Conservation (phyloP, 2,113 vertebrate species). For the Podarcis muralis region DNA sequence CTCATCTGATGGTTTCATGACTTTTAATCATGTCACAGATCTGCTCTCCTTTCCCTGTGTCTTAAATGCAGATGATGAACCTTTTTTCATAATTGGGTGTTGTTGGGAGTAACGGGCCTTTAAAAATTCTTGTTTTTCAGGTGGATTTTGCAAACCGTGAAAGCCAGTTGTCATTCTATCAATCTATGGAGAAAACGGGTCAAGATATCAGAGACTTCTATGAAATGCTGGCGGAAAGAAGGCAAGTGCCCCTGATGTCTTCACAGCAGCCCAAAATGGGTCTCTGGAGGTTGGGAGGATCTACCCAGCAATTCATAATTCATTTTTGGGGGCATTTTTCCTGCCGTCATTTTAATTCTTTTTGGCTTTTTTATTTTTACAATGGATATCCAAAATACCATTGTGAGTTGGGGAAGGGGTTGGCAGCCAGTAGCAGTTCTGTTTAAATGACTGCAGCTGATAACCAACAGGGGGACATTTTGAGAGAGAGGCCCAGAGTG, state of each 20-base stretch:
- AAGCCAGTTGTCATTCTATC: conserved; percentile 97
- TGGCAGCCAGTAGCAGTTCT: too few species aligned
- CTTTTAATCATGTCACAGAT: not conserved
- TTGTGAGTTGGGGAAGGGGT: too few species aligned
- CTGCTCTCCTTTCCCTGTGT: not conserved
- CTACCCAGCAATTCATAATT: not conserved
- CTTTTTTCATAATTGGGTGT: not conserved
- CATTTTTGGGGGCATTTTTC: too few species aligned
- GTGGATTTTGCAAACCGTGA: conserved; percentile 99
- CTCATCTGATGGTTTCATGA: not conserved
- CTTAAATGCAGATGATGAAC: not conserved
- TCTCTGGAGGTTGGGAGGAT: not conserved
- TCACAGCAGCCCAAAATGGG: fast-evolving
- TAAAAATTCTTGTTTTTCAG: conserved; percentile 65
- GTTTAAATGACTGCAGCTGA: too few species aligned
- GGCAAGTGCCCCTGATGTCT: conserved; percentile 71
- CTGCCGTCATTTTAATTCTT: too few species aligned
- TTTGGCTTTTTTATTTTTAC: too few species aligned
- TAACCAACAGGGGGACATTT: too few species aligned
- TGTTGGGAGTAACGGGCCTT: not conserved
- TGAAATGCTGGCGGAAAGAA: conserved; percentile 93
- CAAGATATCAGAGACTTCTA: conserved; percentile 98
- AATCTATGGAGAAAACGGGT: conserved; percentile 97
- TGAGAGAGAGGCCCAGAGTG: too few species aligned
- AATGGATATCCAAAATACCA: too few species aligned